These are phyloP conservation scores for Polyploca ridens DNA, from an alignment of 2,888 invertebrate genomes.

Conservation along the genomic window DNA sequence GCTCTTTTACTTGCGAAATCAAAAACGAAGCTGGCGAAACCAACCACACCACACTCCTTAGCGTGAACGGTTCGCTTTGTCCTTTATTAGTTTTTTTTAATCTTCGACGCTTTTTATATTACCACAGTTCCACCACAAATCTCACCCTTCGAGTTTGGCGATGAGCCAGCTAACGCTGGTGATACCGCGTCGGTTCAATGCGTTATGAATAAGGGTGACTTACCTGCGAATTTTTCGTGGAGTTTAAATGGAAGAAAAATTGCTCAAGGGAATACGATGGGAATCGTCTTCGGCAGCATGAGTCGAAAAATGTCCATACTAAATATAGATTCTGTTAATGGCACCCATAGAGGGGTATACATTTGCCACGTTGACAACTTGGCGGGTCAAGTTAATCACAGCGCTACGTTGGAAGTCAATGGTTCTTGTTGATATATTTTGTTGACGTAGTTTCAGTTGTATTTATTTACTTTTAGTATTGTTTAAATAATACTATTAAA, in stretches of 20 bases:
- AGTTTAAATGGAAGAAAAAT: constrained; percentile 83
- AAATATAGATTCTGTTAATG: constrained; percentile 88
- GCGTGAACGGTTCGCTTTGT: constrained; percentile 84
- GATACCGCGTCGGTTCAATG: constrained; percentile 90
- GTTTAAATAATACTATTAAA: constrained; percentile 24
- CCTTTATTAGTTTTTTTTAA: constrained; percentile 43
- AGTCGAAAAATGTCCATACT: constrained; percentile 87
- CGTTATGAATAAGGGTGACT: constrained; percentile 91
- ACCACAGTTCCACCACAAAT: constrained; percentile 87
- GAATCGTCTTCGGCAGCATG: constrained; percentile 86
- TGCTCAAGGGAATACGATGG: constrained; percentile 80
- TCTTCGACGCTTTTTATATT: constrained; percentile 54
- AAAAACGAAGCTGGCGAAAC: constrained; percentile 86
- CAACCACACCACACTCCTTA: constrained; percentile 84
- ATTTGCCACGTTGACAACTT: constrained; percentile 89
- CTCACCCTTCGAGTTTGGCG: constrained; percentile 87
- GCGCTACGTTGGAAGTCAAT: constrained; percentile 89
- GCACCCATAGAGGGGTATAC: constrained; percentile 89
- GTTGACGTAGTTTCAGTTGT: constrained; percentile 37
- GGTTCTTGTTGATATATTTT: constrained; percentile 76
- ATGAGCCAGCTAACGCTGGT: constrained; percentile 89
- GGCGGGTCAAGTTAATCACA: constrained; percentile 88
- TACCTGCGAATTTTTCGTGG: constrained; percentile 91
- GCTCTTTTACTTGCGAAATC: constrained; percentile 87
- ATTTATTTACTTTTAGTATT: constrained; percentile 34